Evolutionary conservation across 1,140 invertebrate species (phyloP).

Genomic region (Araneus ventricosus): DNA sequence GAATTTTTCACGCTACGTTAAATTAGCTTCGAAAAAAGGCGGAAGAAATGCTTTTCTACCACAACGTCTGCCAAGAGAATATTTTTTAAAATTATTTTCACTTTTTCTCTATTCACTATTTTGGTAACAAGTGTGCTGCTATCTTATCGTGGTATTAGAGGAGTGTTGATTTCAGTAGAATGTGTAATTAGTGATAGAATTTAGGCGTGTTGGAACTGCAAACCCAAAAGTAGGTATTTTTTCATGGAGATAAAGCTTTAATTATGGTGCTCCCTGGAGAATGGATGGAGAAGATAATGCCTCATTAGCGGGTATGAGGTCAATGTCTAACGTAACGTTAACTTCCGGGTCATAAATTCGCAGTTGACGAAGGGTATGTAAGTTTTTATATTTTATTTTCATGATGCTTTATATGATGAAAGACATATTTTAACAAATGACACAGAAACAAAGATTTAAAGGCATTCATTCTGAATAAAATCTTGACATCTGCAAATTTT

Average conservation of each 20-base stretch:
- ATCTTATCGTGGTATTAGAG: background rate
- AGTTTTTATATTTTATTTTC: too few species aligned
- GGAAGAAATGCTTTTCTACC: background rate
- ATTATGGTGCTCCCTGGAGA: background rate
- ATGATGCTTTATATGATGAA: too few species aligned
- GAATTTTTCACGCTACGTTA: background rate
- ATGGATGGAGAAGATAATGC: background rate
- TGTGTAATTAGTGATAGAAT: constrained; percentile 2
- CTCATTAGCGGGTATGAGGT: background rate
- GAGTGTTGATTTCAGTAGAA: background rate
- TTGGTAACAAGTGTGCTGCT: background rate
- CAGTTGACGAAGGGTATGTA: too few species aligned
- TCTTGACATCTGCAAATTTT: too few species aligned
- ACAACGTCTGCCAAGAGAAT: background rate
- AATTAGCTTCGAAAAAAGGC: background rate
- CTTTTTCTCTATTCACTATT: background rate
- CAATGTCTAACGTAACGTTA: background rate
- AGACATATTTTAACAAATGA: too few species aligned
- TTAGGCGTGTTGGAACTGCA: constrained; percentile 12
- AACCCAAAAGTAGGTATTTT: background rate
- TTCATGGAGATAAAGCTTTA: background rate
- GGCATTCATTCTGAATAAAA: too few species aligned
- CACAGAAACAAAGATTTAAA: too few species aligned
- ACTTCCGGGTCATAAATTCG: background rate
- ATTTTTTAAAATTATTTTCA: background rate